phyloP scores from a whole-genome alignment of 2,113 vertebrate genomes.

The Anarrhichthys ocellatus region DNA sequence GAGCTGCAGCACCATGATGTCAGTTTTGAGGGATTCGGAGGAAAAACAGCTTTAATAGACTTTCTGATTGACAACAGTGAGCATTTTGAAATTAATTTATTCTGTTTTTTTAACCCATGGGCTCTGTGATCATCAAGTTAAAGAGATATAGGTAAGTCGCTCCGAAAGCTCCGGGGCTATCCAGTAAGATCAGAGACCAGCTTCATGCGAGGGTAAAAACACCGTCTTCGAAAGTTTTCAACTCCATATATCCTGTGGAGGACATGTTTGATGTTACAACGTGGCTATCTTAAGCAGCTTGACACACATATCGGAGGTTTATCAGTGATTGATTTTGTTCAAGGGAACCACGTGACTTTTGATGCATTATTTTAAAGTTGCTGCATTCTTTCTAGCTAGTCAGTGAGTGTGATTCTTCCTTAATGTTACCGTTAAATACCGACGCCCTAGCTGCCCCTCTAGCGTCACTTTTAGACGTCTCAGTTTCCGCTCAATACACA shows the following conservation, averaged over 20 bases:
- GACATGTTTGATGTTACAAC: neutral
- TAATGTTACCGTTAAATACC: neutral
- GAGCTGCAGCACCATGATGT: neutral
- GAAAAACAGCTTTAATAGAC: conserved; percentile 11
- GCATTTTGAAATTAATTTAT: conserved; percentile 10
- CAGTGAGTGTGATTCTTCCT: neutral
- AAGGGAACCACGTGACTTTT: neutral
- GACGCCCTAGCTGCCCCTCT: neutral
- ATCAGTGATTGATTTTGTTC: neutral
- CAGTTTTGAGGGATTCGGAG: conserved; percentile 8
- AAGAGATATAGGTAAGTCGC: neutral
- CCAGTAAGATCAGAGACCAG: conserved; percentile 15
- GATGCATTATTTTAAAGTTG: neutral
- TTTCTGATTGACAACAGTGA: neutral
- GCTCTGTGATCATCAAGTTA: neutral
- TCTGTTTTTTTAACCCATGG: conserved; percentile 9
- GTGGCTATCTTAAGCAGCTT: neutral
- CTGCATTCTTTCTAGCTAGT: neutral
- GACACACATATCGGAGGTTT: neutral
- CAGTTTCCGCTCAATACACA: no score
- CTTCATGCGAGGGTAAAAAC: conserved; percentile 9
- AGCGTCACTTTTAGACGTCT: no score
- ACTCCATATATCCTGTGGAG: neutral
- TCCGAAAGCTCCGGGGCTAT: neutral
- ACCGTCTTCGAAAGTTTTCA: neutral